Base-by-base conservation (phyloP, 1,140 invertebrate genomes). In the Lanistes nyassanus region DNA sequence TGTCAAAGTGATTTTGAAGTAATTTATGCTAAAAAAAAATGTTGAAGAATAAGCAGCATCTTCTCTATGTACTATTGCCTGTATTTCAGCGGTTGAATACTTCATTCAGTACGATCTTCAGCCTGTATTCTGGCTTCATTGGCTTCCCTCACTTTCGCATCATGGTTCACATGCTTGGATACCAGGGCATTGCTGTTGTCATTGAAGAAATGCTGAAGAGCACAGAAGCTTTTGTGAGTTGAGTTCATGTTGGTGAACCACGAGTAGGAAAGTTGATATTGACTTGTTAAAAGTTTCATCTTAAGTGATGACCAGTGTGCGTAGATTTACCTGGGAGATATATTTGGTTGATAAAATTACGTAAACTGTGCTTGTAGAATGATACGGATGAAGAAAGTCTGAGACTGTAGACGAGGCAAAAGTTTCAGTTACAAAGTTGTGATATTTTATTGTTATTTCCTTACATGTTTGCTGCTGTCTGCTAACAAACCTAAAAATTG, bases 121-220 rank as follows among this genome's bases (percentile, higher is more conserved):
- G 94, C 5, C 95, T 98, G 88, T 99, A 97, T 87, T 74, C 80
- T 64, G 83, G 95, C 11, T 99, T 99, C 89, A 95, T 99, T 75
- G 97, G 97, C 4, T 92, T 95, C 0, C 94, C 95, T 76, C 97
- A 99, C 90, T 95, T 99, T 75, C 93, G 96, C 84, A 94, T 95
- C 0, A 95, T 99, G 87, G 96, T 96, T 77, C 95, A 96, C 39
- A 90, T 99, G 39, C 91, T 99, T 29, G 98, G 98, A 29, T 99
- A 99, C 90, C 97, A 99, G 90, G 98, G 98, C 1, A 98, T 99
- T 79, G 97, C 98, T 21, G 97, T 99, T 7, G 97, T 99, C 42
- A 97, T 99, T 92, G 95, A 98, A 82, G 98, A 99, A 88, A 92
- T 99, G 16, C 89, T 99, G 16, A 97, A 97, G 86, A 96, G 98